These are phyloP conservation scores for Leptoclinus maculatus DNA, from an alignment of 2,797 vertebrate genomes.

Conservation along the genomic window DNA sequence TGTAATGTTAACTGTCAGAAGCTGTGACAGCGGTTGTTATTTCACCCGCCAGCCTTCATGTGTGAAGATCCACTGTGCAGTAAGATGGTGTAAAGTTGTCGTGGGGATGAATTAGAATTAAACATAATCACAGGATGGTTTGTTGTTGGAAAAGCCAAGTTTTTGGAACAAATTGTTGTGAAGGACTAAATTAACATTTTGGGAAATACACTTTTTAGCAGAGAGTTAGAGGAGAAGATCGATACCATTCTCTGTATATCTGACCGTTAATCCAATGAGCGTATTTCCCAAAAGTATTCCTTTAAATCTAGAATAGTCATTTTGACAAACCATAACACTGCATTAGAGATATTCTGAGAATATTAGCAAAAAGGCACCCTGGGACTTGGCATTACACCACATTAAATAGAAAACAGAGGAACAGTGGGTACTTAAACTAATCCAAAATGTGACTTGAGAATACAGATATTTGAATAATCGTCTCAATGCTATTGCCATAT, in stretches of 20 bases:
- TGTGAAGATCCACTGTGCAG: neutral
- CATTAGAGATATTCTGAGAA: constrained; percentile 5
- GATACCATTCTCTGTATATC: neutral
- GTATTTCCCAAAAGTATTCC: neutral
- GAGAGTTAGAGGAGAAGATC: neutral
- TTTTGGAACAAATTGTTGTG: neutral
- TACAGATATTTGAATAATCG: constrained; percentile 61
- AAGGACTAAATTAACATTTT: neutral
- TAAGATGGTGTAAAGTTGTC: constrained; percentile 4
- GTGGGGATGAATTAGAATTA: neutral
- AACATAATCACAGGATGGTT: neutral
- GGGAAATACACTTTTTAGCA: neutral
- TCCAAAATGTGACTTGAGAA: constrained; percentile 52
- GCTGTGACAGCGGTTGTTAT: neutral
- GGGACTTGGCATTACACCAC: constrained; percentile 29
- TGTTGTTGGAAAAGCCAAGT: neutral
- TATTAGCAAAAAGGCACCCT: constrained; percentile 22
- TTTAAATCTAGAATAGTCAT: neutral
- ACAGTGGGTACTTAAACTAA: constrained; percentile 28
- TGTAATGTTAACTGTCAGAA: neutral
- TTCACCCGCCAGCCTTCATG: neutral
- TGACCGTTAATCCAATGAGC: neutral
- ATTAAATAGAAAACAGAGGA: constrained; percentile 38
- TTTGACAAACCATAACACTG: neutral
- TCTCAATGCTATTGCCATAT: constrained; percentile 41